These are phyloP conservation scores for Hirudo medicinalis DNA, from an alignment of 1,140 invertebrate genomes.

Conservation along the genomic window DNA sequence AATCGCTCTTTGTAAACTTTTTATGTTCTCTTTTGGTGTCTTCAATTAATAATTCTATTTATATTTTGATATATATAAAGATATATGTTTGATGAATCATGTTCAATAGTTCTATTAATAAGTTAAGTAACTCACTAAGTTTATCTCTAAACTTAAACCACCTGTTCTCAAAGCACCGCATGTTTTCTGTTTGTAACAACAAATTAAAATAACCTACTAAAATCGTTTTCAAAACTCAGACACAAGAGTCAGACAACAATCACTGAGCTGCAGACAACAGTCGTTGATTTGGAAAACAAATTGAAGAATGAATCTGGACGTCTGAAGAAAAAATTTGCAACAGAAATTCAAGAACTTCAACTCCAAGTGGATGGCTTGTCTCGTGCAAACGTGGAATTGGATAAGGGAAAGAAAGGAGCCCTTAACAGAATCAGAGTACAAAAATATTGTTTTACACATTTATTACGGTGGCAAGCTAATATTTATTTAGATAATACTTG, in stretches of 20 bases:
- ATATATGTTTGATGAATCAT: too few relatives aligned
- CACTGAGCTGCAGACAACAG: conserved; percentile 39
- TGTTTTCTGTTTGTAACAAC: too few relatives aligned
- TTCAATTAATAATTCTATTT: too few relatives aligned
- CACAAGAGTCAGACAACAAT: conserved; percentile 36
- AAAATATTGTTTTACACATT: not conserved
- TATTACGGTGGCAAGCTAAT: too few relatives aligned
- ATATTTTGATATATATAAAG: too few relatives aligned
- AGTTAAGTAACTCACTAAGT: too few relatives aligned
- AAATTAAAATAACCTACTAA: not conserved
- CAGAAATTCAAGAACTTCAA: conserved; percentile 39
- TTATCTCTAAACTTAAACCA: too few relatives aligned
- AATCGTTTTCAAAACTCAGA: not conserved
- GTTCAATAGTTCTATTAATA: too few relatives aligned
- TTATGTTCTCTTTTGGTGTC: too few relatives aligned
- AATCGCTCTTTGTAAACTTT: too few relatives aligned
- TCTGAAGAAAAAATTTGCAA: conserved; percentile 42
- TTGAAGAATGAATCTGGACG: conserved; percentile 39
- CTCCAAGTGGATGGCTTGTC: conserved; percentile 31
- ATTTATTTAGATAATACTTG: too few relatives aligned
- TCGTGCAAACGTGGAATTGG: conserved; percentile 33
- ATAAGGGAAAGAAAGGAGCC: conserved; percentile 25
- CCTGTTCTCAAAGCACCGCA: too few relatives aligned
- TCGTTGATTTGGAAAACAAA: conserved; percentile 39
- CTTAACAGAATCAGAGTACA: conserved; percentile 22